Evolutionary conservation across 2,113 vertebrate genomes (phyloP), one percentile per base, ranked within the genome.

Genomic region (Salvelinus namaycush): DNA sequence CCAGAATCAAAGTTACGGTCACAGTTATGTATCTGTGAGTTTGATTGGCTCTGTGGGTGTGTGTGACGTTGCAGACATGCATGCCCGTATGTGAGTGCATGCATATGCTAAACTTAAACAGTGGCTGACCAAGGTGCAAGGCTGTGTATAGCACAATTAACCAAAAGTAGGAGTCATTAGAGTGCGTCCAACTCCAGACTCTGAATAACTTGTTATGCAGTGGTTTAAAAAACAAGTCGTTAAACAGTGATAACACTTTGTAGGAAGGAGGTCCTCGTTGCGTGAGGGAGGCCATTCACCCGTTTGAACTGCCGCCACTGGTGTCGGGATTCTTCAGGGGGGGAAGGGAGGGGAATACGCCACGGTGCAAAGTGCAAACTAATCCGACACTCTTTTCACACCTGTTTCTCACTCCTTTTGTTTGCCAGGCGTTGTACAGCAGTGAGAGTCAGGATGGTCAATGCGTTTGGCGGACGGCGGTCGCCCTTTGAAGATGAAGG

Each of bases 401-500:
- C 93, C 73, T 91, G 88, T 89, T 91, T 93, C 92, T 81, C 27
- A 62, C 74, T 83, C 88, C 87, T 83, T 80, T 79, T 93, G 87
- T 77, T 94, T 57, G 89, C 87, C 89, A 76, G 85, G 92, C 89
- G 91, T 80, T 49, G 81, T 80, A 86, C 78, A 89, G 66, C 2
- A 8, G 3, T 2, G 66, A 7, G 3, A 13, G 13, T 18, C 13
- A 29, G 66, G 14, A 1, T 8, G 16, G 27, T 18, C 2, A 4
- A 22, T 14, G 26, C 4, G 26, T n/a, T 22, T 22, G 64, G 0
- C 7, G 12, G 26, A 3, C 4, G 27, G 27, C 24, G 65, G 65
- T 62, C 5, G 59, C 59, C 83, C 93, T 96, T 96, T 96, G 94
- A 96, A 94, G 94, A 84, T 90, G 86, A 94, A 92, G 86, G 90